Base-by-base conservation (phyloP, 2,113 vertebrate genomes). In the Halichoerus grypus region DNA sequence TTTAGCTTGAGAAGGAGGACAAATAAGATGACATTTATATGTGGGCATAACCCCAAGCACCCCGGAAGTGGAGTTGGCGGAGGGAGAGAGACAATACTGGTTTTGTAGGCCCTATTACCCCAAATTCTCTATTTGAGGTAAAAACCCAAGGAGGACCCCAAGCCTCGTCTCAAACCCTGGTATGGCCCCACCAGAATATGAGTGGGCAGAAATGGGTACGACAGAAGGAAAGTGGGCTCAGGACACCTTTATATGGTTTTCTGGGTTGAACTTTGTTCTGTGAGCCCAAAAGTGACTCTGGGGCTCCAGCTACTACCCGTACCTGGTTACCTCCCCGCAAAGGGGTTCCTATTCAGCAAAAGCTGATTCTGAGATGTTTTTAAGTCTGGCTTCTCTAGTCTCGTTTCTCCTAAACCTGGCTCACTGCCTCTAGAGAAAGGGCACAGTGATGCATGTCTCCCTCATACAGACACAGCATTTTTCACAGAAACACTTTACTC, bases 401-500 rank as follows among this genome's bases (percentile, higher is more conserved):
- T 91, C 71, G 1, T 59, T 97, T 91, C 90, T 89, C 57, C 80
- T 26, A 92, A 96, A 67, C 55, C 96, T 97, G 92, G 97, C 95
- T 98, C 83, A 0, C 9, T 39, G 96, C 55, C 95, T 59, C 88
- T 49, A 71, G 57, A 63, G 74, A 26, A 96, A 98, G 83, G 92
- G 83, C 63, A 96, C 55, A 85, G 0, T 39, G 82, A 76, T 94
- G 65, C 39, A 59, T 36, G 93, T 97, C 97, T 98, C 95, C 98
- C 91, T 96, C 98, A 96, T 82, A 97, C 87, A 90, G 97, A 95
- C 93, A 89, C 22, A 86, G 89, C 88, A 72, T 94, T 98, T 96
- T 98, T 95, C 97, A 98, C 94, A 97, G 96, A 98, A 97, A 98
- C 98, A 98, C 96, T 96, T 98, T 12, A 89, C 77, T 31, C 97